A percentile compares a stretch with the other conserved stretches of the same genome.
These are phyloP conservation scores for Drosophila arawakana DNA, from an alignment of 1,140 invertebrate species.

Conservation along the genomic window DNA sequence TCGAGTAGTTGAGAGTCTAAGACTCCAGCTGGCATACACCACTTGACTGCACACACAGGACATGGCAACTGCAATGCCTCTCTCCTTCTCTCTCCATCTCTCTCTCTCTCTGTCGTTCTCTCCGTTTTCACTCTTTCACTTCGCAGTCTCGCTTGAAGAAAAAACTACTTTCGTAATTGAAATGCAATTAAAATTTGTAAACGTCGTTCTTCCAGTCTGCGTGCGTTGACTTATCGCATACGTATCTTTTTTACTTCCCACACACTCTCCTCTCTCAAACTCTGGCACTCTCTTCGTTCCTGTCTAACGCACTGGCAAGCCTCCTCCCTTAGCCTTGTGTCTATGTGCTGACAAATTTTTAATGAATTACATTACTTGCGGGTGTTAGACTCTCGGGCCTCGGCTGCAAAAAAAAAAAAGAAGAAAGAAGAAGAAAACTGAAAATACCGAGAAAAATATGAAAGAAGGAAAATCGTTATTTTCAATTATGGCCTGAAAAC, in stretches of 20 bases:
- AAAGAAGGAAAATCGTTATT: conserved; percentile 70
- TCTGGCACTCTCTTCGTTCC: background rate
- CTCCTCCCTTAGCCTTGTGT: conserved; percentile 18
- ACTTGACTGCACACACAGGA: conserved; percentile 60
- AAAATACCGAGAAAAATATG: background rate
- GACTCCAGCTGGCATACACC: conserved; percentile 28
- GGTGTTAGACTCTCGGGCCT: conserved; percentile 57
- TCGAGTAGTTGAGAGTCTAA: conserved; percentile 14
- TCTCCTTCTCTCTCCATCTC: background rate
- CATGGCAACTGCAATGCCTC: conserved; percentile 43
- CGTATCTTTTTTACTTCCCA: background rate
- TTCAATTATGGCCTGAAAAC: conserved; percentile 69
- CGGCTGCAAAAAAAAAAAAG: conserved; percentile 30
- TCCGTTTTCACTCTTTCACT: background rate
- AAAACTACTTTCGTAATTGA: conserved; percentile 76
- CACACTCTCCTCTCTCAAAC: background rate
- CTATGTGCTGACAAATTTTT: conserved; percentile 61
- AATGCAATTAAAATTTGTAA: conserved; percentile 79
- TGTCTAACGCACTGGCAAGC: conserved; percentile 4
- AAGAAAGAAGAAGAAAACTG: conserved; percentile 6
- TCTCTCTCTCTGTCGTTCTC: background rate
- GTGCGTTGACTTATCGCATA: conserved; percentile 63
- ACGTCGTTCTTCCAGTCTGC: conserved; percentile 42
- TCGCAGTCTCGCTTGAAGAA: conserved; percentile 8
- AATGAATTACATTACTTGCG: conserved; percentile 83